phyloP scores from a whole-genome alignment of 2,113 vertebrate species.

The Bothrops jararaca region DNA sequence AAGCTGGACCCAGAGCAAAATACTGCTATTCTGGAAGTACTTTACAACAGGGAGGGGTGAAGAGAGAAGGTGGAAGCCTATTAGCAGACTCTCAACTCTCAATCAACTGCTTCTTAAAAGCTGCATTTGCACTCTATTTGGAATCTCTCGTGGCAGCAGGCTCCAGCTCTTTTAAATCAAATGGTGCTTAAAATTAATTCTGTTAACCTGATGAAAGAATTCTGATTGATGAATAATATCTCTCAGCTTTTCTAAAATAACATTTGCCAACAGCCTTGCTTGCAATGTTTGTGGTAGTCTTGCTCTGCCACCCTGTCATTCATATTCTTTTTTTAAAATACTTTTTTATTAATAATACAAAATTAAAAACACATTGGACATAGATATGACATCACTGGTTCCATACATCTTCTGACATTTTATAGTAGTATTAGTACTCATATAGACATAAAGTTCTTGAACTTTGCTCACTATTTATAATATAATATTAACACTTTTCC shows the following conservation, averaged over 20 bases:
- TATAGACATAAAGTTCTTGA: too few species aligned
- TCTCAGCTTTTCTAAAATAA: slow-evolving; percentile 19
- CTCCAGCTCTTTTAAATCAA: slow-evolving; percentile 30
- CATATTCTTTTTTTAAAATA: neutral
- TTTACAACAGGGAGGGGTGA: neutral
- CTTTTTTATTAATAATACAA: too few species aligned
- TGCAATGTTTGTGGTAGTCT: neutral
- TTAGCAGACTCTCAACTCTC: slow-evolving; percentile 3
- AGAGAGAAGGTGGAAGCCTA: neutral
- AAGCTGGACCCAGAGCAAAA: neutral
- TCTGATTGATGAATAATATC: slow-evolving; percentile 34
- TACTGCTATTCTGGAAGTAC: neutral
- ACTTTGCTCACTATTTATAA: too few species aligned
- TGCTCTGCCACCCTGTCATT: neutral
- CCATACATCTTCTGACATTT: too few species aligned
- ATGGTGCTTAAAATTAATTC: slow-evolving; percentile 49
- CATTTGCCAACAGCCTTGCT: neutral
- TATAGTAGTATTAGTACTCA: too few species aligned
- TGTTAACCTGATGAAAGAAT: slow-evolving; percentile 15
- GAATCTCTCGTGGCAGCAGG: neutral
- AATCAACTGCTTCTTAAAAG: slow-evolving; percentile 19
- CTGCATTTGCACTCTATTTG: neutral
- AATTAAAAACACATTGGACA: too few species aligned
- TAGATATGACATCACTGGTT: too few species aligned
- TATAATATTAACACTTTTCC: too few species aligned